Base-by-base conservation (phyloP, 2,113 vertebrate species). In the Larimichthys polyactis region DNA sequence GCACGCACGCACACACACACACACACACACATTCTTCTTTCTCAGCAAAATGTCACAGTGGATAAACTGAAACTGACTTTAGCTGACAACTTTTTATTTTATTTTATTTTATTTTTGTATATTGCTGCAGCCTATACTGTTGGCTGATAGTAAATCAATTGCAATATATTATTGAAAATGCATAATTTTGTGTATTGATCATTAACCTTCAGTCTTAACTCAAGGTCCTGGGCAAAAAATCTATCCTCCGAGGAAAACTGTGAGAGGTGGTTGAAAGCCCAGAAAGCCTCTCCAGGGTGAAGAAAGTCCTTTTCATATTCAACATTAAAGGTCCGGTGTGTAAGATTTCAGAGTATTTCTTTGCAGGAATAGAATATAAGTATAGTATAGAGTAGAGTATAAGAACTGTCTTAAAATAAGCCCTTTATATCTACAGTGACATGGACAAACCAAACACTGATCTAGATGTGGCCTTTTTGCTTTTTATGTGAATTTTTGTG, bases 11-110 rank as follows among this genome's bases (percentile, higher is more conserved):
- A 36, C 48, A 32, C 62, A 29, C 62, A 57, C 74, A 58, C 24
- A 76, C 36, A 58, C 36, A 32, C 24, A 48, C 46, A 75, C 55
- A 54, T 69, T 55, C 32, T 29, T n/a, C 16, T 68, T 29, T 44
- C 46, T 11, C 17, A 63, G 77, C 22, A 63, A 70, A 54, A 51
- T 70, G 10, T 20, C 57, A 52, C 10, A 60, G 15, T 72, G 24
- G 48, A 46, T 32, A 48, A 48, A 36, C 29, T 68, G 43, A 27
- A 27, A 27, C 44, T 55, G 17, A 24, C 20, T 70, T 27, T 9
- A 69, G 19, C 11, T 14, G 17, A 27, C 49, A 64, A 11, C 19
- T 9, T 40, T 40, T 40, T 40, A 40, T 40, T 40, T 40, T 40
- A 40, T 8, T 40, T 40, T 8, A 8, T 36, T 36, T 36, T 36